phyloP scores from a whole-genome alignment of 2,888 invertebrate genomes.

The Acanthosepion esculentum region DNA sequence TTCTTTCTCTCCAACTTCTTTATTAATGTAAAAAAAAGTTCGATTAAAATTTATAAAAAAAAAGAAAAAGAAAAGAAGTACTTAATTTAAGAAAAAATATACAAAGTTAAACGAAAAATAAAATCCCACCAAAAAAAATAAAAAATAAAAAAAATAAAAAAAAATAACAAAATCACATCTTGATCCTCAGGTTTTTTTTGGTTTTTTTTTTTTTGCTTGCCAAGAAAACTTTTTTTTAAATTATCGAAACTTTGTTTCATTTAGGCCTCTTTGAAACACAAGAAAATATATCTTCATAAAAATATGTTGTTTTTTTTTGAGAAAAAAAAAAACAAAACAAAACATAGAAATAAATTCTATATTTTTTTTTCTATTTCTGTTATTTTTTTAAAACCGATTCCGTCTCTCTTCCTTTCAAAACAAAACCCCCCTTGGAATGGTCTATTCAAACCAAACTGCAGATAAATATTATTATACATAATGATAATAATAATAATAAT shows the following conservation, averaged over 20 bases:
- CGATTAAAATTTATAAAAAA: not conserved
- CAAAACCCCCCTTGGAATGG: not conserved
- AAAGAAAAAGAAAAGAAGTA: not conserved
- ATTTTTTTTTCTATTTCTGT: not conserved
- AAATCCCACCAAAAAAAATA: fast-evolving
- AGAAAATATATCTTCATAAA: not conserved
- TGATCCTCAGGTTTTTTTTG: not conserved
- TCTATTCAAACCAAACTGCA: not conserved
- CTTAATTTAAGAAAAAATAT: not conserved
- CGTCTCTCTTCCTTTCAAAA: not conserved
- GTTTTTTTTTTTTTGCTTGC: too few relatives aligned
- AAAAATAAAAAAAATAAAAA: not conserved
- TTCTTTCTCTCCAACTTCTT: not conserved
- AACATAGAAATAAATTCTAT: not conserved
- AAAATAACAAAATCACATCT: not conserved
- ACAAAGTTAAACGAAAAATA: not conserved
- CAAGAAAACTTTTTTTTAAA: not conserved
- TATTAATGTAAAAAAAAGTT: not conserved
- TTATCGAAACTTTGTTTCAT: not conserved
- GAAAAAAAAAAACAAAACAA: too few relatives aligned
- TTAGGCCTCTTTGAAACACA: not conserved
- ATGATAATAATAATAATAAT: not conserved
- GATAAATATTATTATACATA: not conserved
- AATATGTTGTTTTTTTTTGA: not conserved
- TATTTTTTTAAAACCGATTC: not conserved